These are phyloP conservation scores for Bombus ignitus DNA, from an alignment of 1,140 invertebrate genomes.

Conservation along the genomic window DNA sequence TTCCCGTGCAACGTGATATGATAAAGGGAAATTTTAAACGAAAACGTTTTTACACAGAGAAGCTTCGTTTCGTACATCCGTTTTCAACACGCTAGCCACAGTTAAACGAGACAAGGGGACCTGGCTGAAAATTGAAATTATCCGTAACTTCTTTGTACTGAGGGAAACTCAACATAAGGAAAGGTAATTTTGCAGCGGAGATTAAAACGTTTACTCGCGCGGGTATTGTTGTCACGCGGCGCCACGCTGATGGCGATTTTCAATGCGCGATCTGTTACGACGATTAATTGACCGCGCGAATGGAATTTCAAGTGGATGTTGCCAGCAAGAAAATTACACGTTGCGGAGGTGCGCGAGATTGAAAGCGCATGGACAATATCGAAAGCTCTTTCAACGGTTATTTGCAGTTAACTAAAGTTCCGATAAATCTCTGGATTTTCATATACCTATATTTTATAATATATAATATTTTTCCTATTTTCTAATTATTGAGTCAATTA, in stretches of 20 bases:
- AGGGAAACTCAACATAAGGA: too few relatives aligned
- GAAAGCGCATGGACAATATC: background rate
- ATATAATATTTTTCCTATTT: background rate
- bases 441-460: background rate
- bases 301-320: conserved; percentile 25
- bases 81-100: too few relatives aligned
- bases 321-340: conserved; percentile 12
- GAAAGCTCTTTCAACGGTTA: background rate
- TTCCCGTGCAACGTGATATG: too few relatives aligned
- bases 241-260: background rate
- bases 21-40: background rate
- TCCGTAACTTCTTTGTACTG: background rate
- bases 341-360: background rate
- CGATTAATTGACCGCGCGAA: conserved; percentile 26
- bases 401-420: background rate
- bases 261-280: conserved; percentile 22
- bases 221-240: background rate
- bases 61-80: background rate
- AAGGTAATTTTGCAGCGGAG: conserved; percentile 7
- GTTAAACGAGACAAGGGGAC: too few relatives aligned
- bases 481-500: background rate
- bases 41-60: background rate
- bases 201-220: conserved; percentile 19
- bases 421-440: too few relatives aligned
- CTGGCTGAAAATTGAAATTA: conserved; percentile 23